These are phyloP conservation scores for Zaprionus obscuricornis DNA, from an alignment of 2,888 invertebrate genomes.

Conservation along the genomic window DNA sequence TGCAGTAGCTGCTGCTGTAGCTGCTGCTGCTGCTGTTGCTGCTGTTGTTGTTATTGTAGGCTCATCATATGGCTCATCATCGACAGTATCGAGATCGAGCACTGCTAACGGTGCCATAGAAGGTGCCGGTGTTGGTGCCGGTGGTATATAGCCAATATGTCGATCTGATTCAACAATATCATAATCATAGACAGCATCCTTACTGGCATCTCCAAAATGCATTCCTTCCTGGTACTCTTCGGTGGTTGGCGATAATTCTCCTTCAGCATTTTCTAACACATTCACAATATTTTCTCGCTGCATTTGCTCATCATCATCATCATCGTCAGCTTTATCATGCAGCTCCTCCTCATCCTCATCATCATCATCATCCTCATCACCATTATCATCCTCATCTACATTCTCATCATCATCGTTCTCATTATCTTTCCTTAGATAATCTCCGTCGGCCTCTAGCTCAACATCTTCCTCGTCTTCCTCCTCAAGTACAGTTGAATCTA, in stretches of 20 bases:
- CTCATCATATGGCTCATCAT: constrained; percentile 85
- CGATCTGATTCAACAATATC: constrained; percentile 77
- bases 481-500: too few relatives aligned
- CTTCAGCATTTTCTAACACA: constrained; percentile 25
- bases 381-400: too few relatives aligned
- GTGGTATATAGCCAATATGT: constrained; percentile 78
- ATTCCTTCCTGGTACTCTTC: constrained; percentile 83
- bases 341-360: constrained; percentile 1
- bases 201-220: constrained; percentile 71
- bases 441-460: too few relatives aligned
- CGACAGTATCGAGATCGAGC: constrained; percentile 88
- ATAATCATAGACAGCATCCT: constrained; percentile 74
- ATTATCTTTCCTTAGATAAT: too few relatives aligned
- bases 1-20: background rate
- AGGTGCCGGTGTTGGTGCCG: constrained; percentile 82
- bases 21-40: constrained; percentile 1
- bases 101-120: constrained; percentile 88
- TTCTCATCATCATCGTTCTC: too few relatives aligned
- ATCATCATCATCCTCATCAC: too few relatives aligned
- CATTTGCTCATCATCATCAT: background rate
- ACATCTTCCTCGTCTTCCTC: too few relatives aligned
- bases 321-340: background rate
- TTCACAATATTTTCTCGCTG: constrained; percentile 1
- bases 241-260: constrained; percentile 82
- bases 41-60: too few relatives aligned